phyloP scores from a whole-genome alignment of 2,888 invertebrate genomes.

The Phrixothrix hirtus region DNA sequence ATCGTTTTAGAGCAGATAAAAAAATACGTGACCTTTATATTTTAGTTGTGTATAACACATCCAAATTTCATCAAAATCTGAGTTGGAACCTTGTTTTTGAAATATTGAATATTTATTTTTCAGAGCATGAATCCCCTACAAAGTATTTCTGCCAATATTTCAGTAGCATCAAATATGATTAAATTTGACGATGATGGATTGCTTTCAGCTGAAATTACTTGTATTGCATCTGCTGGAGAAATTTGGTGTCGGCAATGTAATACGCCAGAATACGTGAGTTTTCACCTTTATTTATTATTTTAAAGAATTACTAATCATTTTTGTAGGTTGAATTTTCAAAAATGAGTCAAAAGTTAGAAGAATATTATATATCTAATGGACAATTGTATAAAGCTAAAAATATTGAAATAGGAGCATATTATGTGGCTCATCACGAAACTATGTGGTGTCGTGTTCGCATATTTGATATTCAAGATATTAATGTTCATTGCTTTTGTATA shows the following conservation, averaged over 20 bases:
- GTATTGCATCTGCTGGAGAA: slow-evolving; percentile 55
- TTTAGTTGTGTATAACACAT: no score
- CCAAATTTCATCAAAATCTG: neutral
- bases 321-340: slow-evolving; percentile 53
- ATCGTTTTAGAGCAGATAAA: no score
- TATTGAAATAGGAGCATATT: slow-evolving; percentile 53
- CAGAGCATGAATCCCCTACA: no score
- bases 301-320: neutral
- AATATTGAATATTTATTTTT: neutral
- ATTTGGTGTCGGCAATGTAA: slow-evolving; percentile 60
- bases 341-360: slow-evolving; percentile 37
- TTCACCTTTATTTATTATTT: neutral
- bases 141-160: slow-evolving; percentile 43
- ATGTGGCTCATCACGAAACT: slow-evolving; percentile 53
- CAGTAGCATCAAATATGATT: slow-evolving; percentile 51
- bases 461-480: slow-evolving; percentile 40
- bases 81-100: neutral
- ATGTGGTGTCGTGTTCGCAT: slow-evolving; percentile 58
- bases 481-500: slow-evolving; percentile 66
- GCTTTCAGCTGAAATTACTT: slow-evolving; percentile 56
- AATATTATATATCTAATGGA: slow-evolving; percentile 7
- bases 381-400: slow-evolving; percentile 21
- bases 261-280: slow-evolving; percentile 58
- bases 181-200: slow-evolving; percentile 50
- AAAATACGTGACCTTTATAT: no score